Evolutionary conservation across 2,888 invertebrate species (phyloP), one percentile per base, ranked within the genome.

Genomic region (Dryadula phaetusa): DNA sequence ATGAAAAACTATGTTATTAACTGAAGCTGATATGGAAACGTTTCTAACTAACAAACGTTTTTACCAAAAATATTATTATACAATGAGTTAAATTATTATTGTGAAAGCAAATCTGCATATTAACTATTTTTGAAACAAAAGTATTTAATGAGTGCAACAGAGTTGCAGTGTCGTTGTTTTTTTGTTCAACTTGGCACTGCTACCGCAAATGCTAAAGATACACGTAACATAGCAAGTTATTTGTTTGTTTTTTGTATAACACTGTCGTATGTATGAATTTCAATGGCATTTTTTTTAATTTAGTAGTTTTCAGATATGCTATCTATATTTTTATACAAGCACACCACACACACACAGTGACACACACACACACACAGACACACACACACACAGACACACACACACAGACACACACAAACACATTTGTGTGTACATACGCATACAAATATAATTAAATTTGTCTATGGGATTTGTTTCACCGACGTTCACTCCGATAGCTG

Each of bases 181-280:
- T 54, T 54, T 54, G 18, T 34, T 18, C 34, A 53, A 34, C 32
- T 54, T 54, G 34, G 54, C 54, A 54, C 2, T 20, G 54, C 20
- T 14, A 20, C 34, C 37, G 20, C 49, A 54, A 20, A 37, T n/a
- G 37, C 14, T 53, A 20, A 53, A 32, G 53, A 53, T 53, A 53
- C 32, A 34, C 28, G 28, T 18, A 44, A 44, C 18, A 16, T 16
- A 52, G 4, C 5, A 12, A 32, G 4, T 18, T 37, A 22, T 52
- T 28, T 52, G 16, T 28, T n/a, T 49, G 2, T 49, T 22, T 25
- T 49, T 49, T 49, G 25, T 25, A 7, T 25, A n/a, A 25, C 3
- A 25, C 8, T n/a, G n/a, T 49, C 7, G 8, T 25, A n/a, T 25
- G n/a, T 25, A 49, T 6, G 14, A 49, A n/a, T 3, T n/a, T 49